These are phyloP conservation scores for Chalcis sispes DNA, from an alignment of 2,888 invertebrate genomes.

Conservation along the genomic window DNA sequence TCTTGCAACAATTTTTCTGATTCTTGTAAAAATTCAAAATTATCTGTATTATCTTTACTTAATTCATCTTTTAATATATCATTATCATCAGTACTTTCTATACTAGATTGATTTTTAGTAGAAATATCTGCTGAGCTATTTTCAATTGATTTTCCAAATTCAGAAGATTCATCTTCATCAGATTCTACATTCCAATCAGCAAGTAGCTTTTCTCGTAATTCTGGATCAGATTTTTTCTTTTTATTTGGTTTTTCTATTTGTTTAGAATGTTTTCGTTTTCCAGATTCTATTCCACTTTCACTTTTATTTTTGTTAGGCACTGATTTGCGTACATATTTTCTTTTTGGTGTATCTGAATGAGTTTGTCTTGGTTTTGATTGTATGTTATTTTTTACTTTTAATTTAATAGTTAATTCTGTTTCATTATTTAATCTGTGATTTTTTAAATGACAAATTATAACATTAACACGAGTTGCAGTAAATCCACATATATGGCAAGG, in stretches of 20 bases:
- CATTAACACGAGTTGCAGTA: conserved; percentile 83
- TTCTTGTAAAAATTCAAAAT: conserved; percentile 67
- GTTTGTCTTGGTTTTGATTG: conserved; percentile 62
- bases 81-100: conserved; percentile 20
- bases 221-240: conserved; percentile 80
- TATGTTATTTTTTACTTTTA: conserved; percentile 61
- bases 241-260: conserved; percentile 69
- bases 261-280: conserved; percentile 70
- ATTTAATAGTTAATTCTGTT: background rate
- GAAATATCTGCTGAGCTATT: background rate
- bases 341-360: conserved; percentile 69
- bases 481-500: conserved; percentile 83
- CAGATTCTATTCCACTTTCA: conserved; percentile 67
- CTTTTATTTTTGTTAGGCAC: conserved; percentile 70
- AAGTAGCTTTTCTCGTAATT: conserved; percentile 83
- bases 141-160: conserved; percentile 63
- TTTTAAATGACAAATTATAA: conserved; percentile 85
- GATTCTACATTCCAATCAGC: conserved; percentile 88
- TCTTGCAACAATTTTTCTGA: conserved; percentile 70
- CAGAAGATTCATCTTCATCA: conserved; percentile 72
- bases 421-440: conserved; percentile 77
- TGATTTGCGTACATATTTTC: conserved; percentile 73
- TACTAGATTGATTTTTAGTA: conserved; percentile 1
- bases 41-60: conserved; percentile 60
- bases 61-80: conserved; percentile 45